A percentile compares a stretch with the other conserved stretches of the same genome.
Conservation (phyloP, 2,888 invertebrate species). For the Dioctria linearis region DNA sequence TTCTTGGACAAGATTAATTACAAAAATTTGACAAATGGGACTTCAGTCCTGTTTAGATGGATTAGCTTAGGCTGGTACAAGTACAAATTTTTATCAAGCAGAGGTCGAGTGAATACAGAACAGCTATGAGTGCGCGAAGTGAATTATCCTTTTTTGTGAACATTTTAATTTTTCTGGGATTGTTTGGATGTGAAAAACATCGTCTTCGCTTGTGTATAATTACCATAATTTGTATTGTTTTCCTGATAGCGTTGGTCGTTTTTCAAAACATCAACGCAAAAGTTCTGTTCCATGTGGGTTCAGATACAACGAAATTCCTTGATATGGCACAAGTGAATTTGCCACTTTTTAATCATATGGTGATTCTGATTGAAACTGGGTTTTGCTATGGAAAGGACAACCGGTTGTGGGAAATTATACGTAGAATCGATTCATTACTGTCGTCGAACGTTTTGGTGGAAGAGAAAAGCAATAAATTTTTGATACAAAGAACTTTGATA, state of each 20-base stretch:
- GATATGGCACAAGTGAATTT: background rate
- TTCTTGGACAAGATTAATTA: no score
- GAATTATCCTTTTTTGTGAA: background rate
- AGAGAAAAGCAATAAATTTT: background rate
- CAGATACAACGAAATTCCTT: background rate
- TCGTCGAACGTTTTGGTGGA: background rate
- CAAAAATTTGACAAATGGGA: no score
- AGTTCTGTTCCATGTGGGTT: background rate
- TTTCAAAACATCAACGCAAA: background rate
- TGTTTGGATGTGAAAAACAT: background rate
- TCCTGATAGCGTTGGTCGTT: background rate
- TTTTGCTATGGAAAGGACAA: slow-evolving; percentile 4
- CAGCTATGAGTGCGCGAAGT: background rate
- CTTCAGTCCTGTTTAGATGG: no score
- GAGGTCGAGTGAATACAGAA: background rate
- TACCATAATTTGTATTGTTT: background rate
- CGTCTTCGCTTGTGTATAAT: background rate
- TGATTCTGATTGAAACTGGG: background rate
- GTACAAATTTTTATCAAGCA: no score
- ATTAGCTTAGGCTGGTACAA: no score
- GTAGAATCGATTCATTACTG: background rate
- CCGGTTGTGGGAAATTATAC: slow-evolving; percentile 16
- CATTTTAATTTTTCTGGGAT: background rate
- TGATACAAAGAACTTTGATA: background rate
- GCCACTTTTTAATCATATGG: background rate